These are phyloP conservation scores for Aleiodes testaceus DNA, from an alignment of 2,888 invertebrate species.

Conservation along the genomic window DNA sequence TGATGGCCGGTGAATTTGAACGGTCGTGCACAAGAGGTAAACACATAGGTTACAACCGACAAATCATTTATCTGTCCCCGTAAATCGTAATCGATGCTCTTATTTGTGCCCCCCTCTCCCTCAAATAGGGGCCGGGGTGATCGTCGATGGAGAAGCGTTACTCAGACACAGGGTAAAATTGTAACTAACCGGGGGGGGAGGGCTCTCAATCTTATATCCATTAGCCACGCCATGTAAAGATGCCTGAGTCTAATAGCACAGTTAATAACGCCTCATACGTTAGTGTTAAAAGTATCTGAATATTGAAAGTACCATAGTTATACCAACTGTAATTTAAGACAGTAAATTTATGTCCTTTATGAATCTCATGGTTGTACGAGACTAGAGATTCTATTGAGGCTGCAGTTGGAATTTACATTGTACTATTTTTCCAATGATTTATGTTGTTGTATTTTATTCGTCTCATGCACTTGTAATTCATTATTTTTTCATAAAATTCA, in stretches of 20 bases:
- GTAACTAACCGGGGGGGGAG: slow-evolving; percentile 23
- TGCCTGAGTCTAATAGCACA: slow-evolving; percentile 39
- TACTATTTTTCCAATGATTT: no score
- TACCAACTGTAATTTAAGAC: no score
- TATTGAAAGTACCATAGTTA: no score
- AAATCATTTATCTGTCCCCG: slow-evolving; percentile 33
- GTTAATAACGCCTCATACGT: slow-evolving; percentile 44
- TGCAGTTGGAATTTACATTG: no score
- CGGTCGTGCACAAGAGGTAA: background rate
- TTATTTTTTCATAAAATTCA: no score
- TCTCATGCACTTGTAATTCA: no score
- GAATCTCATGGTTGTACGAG: no score
- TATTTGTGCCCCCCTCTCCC: slow-evolving; percentile 23
- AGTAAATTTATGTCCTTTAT: no score
- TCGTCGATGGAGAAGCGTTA: slow-evolving; percentile 32
- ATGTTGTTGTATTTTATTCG: no score
- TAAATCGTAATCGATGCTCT: slow-evolving; percentile 40
- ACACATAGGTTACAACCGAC: background rate
- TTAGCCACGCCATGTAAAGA: slow-evolving; percentile 38
- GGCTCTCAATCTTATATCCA: slow-evolving; percentile 49
- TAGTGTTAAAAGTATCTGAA: background rate
- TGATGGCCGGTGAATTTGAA: background rate
- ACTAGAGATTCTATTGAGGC: no score
- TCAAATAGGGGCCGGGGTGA: slow-evolving; percentile 24
- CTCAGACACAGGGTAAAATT: slow-evolving; percentile 13